Base-by-base conservation (phyloP, 2,113 vertebrate genomes). In the Opisthocomus hoazin region DNA sequence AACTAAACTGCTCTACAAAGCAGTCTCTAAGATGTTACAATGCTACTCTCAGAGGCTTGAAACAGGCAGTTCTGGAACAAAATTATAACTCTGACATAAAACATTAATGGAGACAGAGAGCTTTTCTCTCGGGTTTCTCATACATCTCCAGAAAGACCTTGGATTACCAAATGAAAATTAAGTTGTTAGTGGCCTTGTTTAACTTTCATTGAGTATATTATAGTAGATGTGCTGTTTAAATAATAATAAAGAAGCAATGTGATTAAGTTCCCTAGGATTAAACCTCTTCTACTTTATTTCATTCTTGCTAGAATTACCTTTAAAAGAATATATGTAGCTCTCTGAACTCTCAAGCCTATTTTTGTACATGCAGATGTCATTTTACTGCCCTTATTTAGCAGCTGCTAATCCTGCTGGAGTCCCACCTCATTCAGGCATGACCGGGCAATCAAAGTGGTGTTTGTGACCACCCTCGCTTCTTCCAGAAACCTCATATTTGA, bases 81-180 rank as follows among this genome's bases (percentile, higher is more conserved):
- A 96, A 83, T 77, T 86, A 12, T 88, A 73, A 80, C 46, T 70
- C 41, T 63, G 51, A 53, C 75, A 93, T 93, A 80, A 94, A 96
- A 85, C 10, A 71, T 88, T 82, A 90, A 74, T 66, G 66, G 58
- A 90, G 34, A 29, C 29, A 91, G 66, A 84, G 26, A 85, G 37
- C 10, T 81, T 83, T 80, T 90, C 57, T 80, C 45, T 85, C 29
- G 12, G 45, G 27, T 87, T 95, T 91, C 66, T 83, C 23, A 53
- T 87, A 32, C 8, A 82, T 88, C 63, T 91, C 46, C 19, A 80
- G 85, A 88, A 95, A 87, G 63, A 78, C 34, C 16, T 80, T 54
- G 34, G 36, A 80, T 87, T 91, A 32, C 17, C 32, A 74, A 92
- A 92, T 46, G 23, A 80, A 87, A 95, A 81, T 78, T 22, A 82